Evolutionary conservation across 1,140 invertebrate genomes (phyloP), one percentile per base, ranked within the genome.

Genomic region (Artemia franciscana): DNA sequence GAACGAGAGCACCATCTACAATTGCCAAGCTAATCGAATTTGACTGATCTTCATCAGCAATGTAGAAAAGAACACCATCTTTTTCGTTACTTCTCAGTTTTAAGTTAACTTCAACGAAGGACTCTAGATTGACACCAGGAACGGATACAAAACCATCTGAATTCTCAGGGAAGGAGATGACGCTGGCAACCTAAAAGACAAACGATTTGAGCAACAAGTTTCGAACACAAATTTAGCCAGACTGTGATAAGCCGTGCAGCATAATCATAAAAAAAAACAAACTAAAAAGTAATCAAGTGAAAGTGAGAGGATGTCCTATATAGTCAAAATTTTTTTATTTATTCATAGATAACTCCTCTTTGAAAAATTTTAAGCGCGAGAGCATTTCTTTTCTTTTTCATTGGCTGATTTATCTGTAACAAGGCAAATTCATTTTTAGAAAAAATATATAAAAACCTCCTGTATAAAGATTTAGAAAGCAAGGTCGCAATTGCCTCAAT

Each of bases 31-130:
- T 82, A 60, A 87, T 78, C 3, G 74, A 79, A 5, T 79, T 77
- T 2, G 74, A 74, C 68, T 84, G 79, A 62, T 80, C 77, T n/a
- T 73, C 71, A 69, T 84, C 80, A 5, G 80, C 76, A 0, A 80
- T 78, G 70, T 86, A 89, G 57, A 83, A 86, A 26, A 96, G 76
- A 0, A 95, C 69, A 0, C 87, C 90, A 63, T 88, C 76, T 1
- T 79, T 77, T 15, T 78, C 73, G n/a, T 76, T 74, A 0, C 91
- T 95, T 70, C 85, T 88, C 72, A 98, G 93, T 70, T 88, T 89
- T 7, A 98, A 77, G 59, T 84, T 91, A 5, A 97, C 74, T 70
- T 92, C 61, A 65, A 69, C 65, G n/a, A 64, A 64, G 12, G 59
- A 60, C 24, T 64, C 63, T 9, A 64, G 68, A 18, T 69, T 67